Evolutionary conservation across 2,888 invertebrate species (phyloP).

Genomic region (Stenotaenia linearis): DNA sequence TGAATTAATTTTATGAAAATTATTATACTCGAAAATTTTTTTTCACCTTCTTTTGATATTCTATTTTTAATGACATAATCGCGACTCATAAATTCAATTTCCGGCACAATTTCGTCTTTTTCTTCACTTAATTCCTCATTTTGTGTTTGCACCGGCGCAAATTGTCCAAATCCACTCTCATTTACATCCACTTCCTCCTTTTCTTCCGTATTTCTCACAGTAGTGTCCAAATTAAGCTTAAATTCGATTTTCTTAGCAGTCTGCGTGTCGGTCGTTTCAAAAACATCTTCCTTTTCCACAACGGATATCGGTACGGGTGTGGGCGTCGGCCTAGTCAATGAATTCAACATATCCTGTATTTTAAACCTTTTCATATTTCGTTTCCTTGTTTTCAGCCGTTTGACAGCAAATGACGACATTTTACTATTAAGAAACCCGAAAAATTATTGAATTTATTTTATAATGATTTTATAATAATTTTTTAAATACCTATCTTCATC

Average conservation of each 20-base stretch:
- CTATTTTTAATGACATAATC: slow-evolving; percentile 63
- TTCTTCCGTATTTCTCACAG: neutral
- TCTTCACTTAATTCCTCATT: slow-evolving; percentile 31
- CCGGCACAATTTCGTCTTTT: slow-evolving; percentile 28
- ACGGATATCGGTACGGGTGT: slow-evolving; percentile 47
- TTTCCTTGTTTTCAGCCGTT: neutral
- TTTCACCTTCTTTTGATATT: slow-evolving; percentile 58
- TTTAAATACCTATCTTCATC: slow-evolving; percentile 48
- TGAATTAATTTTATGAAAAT: neutral
- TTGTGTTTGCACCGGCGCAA: neutral
- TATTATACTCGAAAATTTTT: neutral
- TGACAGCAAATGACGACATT: neutral
- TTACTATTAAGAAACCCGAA: neutral
- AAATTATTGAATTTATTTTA: neutral
- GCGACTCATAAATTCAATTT: slow-evolving; percentile 53
- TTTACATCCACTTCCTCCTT: neutral
- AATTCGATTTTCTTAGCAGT: slow-evolving; percentile 34
- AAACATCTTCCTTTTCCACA: slow-evolving; percentile 48
- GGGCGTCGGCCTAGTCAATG: slow-evolving; percentile 45
- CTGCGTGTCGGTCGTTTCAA: slow-evolving; percentile 50
- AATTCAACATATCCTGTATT: neutral
- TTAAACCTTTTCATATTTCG: slow-evolving; percentile 42
- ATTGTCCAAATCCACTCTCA: slow-evolving; percentile 28
- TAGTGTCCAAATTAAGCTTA: neutral
- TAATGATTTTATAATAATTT: slow-evolving; percentile 33